Base-by-base conservation (phyloP, 2,113 vertebrate species). In the Scomber japonicus region DNA sequence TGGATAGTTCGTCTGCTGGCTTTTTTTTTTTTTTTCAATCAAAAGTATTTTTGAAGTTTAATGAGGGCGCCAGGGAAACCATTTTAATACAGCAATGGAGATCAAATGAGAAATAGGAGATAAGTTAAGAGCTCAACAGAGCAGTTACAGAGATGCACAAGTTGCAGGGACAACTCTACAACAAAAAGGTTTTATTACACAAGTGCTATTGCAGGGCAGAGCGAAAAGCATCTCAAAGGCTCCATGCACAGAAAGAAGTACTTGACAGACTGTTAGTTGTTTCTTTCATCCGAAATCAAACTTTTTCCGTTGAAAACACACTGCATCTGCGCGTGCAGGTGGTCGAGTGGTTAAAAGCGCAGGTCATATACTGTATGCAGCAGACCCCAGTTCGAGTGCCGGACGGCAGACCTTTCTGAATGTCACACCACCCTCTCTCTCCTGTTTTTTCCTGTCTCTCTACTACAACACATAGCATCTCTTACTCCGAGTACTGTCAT, bases 41-140 rank as follows among this genome's bases (percentile, higher is more conserved):
- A 64, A 17, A 81, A 60, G 12, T 78, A 63, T 72, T 75, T 87
- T 64, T 77, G 40, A 81, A 83, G 75, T 81, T 81, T 64, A 91
- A 90, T 88, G 75, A 87, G 80, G 66, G 45, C 55, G 0, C 61
- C 11, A 30, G 77, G 85, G 81, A 88, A 81, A 72, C 0, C 0
- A 59, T 74, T 60, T 68, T 19, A 75, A 68, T 65, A 24, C 19
- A 73, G 45, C 53, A 15, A 81, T 3, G 3, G 15, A 71, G 51
- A 83, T 71, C 59, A 75, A 85, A 66, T 68, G 12, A 35, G 46
- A 72, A 63, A 60, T 14, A 64, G 46, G 48, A 9, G 19, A 51
- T 57, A 70, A 67, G 51, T 31, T 63, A 51, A 71, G 50, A 71
- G 16, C 2, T 51, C 8, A 56, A 65, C 19, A 46, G 57, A 14